Percentiles rank a stretch among this genome's conserved stretches.
These are phyloP conservation scores for Smittia sp. DNA, from an alignment of 2,888 invertebrate species.

Conservation along the genomic window DNA sequence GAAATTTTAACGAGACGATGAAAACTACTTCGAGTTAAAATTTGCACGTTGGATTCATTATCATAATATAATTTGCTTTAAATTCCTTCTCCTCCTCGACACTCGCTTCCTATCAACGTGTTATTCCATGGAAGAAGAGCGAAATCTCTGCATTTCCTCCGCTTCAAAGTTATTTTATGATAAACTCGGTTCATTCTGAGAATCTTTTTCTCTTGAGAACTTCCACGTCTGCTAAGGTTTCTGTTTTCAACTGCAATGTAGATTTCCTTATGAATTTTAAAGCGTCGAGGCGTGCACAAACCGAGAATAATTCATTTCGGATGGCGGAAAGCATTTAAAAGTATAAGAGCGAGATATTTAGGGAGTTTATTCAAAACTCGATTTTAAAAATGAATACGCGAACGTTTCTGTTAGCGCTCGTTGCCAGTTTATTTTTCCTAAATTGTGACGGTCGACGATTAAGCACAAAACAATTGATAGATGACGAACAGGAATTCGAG, in stretches of 20 bases:
- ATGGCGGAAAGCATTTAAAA: not conserved
- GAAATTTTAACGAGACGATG: not conserved
- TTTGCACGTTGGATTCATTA: not conserved
- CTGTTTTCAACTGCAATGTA: no score
- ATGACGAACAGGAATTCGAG: no score
- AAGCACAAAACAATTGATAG: no score
- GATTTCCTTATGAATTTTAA: not conserved
- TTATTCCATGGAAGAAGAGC: no score
- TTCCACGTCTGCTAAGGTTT: no score
- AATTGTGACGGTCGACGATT: not conserved
- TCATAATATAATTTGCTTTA: constrained; percentile 8
- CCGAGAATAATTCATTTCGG: not conserved
- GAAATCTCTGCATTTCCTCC: no score
- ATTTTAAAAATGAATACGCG: not conserved
- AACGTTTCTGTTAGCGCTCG: not conserved
- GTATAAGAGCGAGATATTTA: not conserved
- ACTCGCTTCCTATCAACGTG: no score
- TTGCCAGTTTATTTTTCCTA: not conserved
- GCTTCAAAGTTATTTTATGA: no score
- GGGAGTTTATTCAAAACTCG: not conserved
- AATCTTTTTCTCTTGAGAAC: no score
- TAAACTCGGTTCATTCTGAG: no score
- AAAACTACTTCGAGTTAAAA: not conserved
- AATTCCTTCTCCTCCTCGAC: no score
- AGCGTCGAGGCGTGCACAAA: not conserved